Conservation (phyloP, 1,140 invertebrate genomes). For the Oryctes rhinoceros region DNA sequence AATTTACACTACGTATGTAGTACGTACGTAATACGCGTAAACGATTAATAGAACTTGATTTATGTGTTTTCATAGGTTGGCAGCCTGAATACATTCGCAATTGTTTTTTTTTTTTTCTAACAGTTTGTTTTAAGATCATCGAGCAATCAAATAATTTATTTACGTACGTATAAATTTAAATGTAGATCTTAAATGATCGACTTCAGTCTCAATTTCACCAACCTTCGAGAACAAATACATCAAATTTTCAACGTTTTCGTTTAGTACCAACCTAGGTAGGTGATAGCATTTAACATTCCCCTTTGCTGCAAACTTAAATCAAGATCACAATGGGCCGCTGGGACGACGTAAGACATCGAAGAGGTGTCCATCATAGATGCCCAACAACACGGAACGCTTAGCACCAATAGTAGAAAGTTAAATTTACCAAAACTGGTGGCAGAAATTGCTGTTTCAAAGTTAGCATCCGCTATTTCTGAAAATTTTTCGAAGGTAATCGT, state of each 20-base stretch:
- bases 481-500: too few species aligned
- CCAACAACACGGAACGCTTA: slow-evolving; percentile 70
- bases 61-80: too few species aligned
- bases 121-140: too few species aligned
- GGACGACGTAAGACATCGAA: slow-evolving; percentile 74
- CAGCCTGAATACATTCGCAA: too few species aligned
- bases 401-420: slow-evolving; percentile 69
- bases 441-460: slow-evolving; percentile 61
- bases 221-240: not conserved
- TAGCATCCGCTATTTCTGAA: slow-evolving; percentile 45
- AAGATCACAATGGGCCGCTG: slow-evolving; percentile 76
- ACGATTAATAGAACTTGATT: too few species aligned
- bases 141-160: too few species aligned
- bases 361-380: slow-evolving; percentile 71
- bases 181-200: too few species aligned
- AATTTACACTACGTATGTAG: not conserved
- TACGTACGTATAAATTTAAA: too few species aligned
- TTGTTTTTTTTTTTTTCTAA: too few species aligned
- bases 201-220: too few species aligned
- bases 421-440: slow-evolving; percentile 70
- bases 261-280: slow-evolving; percentile 69
- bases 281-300: slow-evolving; percentile 72
- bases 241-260: not conserved
- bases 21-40: slow-evolving; percentile 41
- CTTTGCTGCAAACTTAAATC: slow-evolving; percentile 70